A percentile compares a stretch with the other conserved stretches of the same genome.
Conservation (phyloP, 30 jellyfish, hydroid and myxozoan genomes). For the Chironex yamaguchii region DNA sequence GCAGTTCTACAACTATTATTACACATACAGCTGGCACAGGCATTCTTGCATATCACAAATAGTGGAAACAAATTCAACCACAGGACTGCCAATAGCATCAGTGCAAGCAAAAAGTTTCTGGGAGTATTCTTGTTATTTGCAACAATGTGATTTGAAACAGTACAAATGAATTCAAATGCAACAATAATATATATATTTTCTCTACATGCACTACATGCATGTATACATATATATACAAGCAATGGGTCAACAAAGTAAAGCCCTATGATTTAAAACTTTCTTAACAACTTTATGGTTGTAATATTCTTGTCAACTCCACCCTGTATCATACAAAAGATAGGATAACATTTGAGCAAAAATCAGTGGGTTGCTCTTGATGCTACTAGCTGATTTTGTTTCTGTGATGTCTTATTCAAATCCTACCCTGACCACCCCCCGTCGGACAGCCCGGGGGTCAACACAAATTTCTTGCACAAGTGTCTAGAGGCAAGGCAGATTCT, state of each 20-base stretch:
- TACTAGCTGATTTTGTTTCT: too few species aligned
- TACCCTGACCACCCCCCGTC: conserved; percentile 41
- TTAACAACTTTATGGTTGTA: background rate
- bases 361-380: background rate
- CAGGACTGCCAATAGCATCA: too few species aligned
- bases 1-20: too few species aligned
- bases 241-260: too few species aligned
- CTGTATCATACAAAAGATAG: conserved; percentile 6
- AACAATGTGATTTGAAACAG: conserved; percentile 7
- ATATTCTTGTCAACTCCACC: background rate
- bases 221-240: too few species aligned
- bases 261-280: too few species aligned
- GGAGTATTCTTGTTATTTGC: background rate
- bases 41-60: too few species aligned
- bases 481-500: conserved; percentile 7
- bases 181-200: background rate
- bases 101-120: background rate
- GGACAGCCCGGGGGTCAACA: conserved; percentile 16
- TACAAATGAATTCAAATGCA: conserved; percentile 3
- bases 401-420: too few species aligned
- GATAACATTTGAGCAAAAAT: conserved; percentile 5
- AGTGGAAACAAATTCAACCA: too few species aligned
- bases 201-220: too few species aligned
- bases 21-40: too few species aligned
- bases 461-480: conserved; percentile 2